Conservation (phyloP, 2,888 invertebrate species). For the Agonopterix subpropinquella region DNA sequence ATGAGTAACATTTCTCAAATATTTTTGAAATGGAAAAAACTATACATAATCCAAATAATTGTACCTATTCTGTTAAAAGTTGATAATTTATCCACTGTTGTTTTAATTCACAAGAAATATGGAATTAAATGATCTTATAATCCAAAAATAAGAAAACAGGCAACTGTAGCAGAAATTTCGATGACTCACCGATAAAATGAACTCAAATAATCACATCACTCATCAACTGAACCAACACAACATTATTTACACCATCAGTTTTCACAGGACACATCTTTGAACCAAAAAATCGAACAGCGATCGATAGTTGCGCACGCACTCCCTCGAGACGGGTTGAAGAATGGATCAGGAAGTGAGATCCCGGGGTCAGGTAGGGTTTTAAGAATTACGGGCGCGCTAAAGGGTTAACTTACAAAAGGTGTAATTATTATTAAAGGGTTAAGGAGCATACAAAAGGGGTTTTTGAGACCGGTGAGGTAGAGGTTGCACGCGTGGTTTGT, state of each 20-base stretch:
- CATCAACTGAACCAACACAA: conserved; percentile 11
- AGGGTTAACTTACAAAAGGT: conserved; percentile 70
- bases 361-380: conserved; percentile 68
- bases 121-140: too few relatives aligned
- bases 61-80: too few relatives aligned
- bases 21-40: too few relatives aligned
- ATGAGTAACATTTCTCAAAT: too few relatives aligned
- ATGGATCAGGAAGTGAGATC: conserved; percentile 68
- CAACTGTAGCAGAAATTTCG: too few relatives aligned
- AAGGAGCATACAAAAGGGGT: conserved; percentile 48
- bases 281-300: conserved; percentile 26
- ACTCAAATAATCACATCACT: conserved; percentile 12
- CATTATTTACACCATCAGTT: background rate
- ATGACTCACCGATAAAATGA: too few relatives aligned
- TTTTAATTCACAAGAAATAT: too few relatives aligned
- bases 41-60: too few relatives aligned
- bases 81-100: too few relatives aligned
- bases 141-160: too few relatives aligned
- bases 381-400: conserved; percentile 66
- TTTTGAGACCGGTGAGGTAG: conserved; percentile 48
- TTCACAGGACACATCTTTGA: conserved; percentile 4
- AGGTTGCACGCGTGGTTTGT: conserved; percentile 46
- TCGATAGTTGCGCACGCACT: conserved; percentile 59
- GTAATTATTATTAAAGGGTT: conserved; percentile 67
- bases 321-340: conserved; percentile 52